Evolutionary conservation across 2,113 vertebrate species (phyloP).

Genomic region (Trichomycterus rosablanca): DNA sequence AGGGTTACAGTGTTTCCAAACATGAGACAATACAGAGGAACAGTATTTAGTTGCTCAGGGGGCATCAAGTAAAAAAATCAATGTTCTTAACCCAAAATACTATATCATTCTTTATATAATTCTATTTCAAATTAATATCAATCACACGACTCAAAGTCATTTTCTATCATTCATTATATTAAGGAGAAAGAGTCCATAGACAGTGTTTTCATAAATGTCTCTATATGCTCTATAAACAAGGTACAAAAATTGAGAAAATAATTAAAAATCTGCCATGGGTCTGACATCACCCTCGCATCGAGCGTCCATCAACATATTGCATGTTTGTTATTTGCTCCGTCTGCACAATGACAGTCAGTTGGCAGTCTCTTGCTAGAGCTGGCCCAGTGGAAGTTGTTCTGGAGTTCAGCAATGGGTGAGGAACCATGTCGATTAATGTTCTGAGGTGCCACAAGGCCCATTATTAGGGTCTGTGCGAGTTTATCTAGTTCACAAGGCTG

Average conservation of each 20-base stretch:
- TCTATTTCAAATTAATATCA: slow-evolving; percentile 71
- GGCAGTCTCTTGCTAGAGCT: slow-evolving; percentile 51
- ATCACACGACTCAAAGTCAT: slow-evolving; percentile 74
- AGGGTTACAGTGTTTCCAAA: slow-evolving; percentile 67
- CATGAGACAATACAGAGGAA: slow-evolving; percentile 73
- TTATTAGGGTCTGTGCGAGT: slow-evolving; percentile 43
- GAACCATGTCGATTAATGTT: slow-evolving; percentile 8
- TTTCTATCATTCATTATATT: slow-evolving; percentile 69
- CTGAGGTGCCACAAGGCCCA: slow-evolving; percentile 48
- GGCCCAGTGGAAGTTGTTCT: slow-evolving; percentile 53
- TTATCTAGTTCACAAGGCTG: slow-evolving; percentile 53
- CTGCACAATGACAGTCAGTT: slow-evolving; percentile 67
- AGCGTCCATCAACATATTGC: slow-evolving; percentile 70
- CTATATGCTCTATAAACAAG: slow-evolving; percentile 65
- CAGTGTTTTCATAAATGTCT: slow-evolving; percentile 64
- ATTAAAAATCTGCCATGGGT: slow-evolving; percentile 56
- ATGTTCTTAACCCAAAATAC: slow-evolving; percentile 65
- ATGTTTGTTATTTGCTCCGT: slow-evolving; percentile 58
- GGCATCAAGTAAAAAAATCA: slow-evolving; percentile 57
- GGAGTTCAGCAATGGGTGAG: slow-evolving; percentile 40
- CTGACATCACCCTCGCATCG: slow-evolving; percentile 66
- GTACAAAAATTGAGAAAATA: slow-evolving; percentile 65
- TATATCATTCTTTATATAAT: slow-evolving; percentile 75
- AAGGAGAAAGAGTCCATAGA: slow-evolving; percentile 75
- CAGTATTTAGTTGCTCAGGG: slow-evolving; percentile 53